A percentile compares a stretch with the other conserved stretches of the same genome.
These are phyloP conservation scores for Macroglossus sobrinus DNA, from an alignment of 2,113 vertebrate species.

Conservation along the genomic window DNA sequence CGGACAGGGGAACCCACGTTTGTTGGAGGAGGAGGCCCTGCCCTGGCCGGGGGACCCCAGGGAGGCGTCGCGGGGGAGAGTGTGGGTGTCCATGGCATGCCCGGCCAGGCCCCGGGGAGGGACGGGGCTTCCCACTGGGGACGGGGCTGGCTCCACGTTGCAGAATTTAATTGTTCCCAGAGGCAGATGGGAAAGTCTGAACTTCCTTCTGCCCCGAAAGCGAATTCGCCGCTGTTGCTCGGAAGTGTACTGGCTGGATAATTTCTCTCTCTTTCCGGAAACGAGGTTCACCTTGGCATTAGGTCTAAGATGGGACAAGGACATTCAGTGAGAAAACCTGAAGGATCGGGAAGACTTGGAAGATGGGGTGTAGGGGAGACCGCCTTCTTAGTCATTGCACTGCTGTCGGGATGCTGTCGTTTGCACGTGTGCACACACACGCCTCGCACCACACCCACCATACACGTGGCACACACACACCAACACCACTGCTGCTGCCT, in stretches of 20 bases:
- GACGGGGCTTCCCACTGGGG: fast-evolving
- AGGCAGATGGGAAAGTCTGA: background rate
- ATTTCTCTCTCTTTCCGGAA: conserved; percentile 59
- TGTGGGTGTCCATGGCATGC: too few species aligned
- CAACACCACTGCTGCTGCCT: too few species aligned
- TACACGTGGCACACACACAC: too few species aligned
- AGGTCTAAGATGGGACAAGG: background rate
- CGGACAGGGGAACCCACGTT: too few species aligned
- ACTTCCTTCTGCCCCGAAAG: conserved; percentile 9
- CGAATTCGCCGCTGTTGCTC: conserved; percentile 18
- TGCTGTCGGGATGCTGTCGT: background rate
- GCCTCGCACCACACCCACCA: background rate
- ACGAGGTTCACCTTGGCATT: background rate
- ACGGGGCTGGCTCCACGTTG: too few species aligned
- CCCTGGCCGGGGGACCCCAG: too few species aligned
- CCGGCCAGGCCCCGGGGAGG: background rate
- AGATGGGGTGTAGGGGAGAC: background rate
- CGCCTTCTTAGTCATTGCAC: background rate
- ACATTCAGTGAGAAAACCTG: background rate
- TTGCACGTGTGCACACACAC: background rate
- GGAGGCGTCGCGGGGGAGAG: too few species aligned
- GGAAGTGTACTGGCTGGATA: conserved; percentile 28
- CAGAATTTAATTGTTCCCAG: background rate
- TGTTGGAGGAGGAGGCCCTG: too few species aligned
- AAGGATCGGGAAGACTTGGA: background rate